Evolutionary conservation across 2,113 vertebrate species (phyloP).

Genomic region (Anoplopoma fimbria): DNA sequence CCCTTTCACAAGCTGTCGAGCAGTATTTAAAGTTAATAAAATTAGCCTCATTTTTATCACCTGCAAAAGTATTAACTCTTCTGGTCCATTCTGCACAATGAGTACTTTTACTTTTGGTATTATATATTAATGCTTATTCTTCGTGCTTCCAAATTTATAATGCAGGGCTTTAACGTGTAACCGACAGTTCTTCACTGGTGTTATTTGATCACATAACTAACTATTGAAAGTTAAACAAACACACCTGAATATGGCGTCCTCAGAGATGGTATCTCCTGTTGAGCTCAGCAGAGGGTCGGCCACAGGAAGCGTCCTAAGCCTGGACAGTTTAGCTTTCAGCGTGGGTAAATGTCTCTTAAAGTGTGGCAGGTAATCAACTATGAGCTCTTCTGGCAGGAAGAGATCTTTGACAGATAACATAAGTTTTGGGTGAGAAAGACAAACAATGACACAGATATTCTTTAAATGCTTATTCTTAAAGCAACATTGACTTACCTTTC

Average conservation of each 20-base stretch:
- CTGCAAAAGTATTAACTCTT: too few species aligned
- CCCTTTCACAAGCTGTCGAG: too few species aligned
- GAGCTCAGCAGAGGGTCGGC: conserved; percentile 72
- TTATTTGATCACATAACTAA: background rate
- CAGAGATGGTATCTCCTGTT: conserved; percentile 45
- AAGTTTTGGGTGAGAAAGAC: background rate
- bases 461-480: background rate
- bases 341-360: conserved; percentile 77
- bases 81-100: too few species aligned
- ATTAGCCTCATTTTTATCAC: too few species aligned
- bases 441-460: background rate
- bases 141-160: background rate
- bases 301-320: conserved; percentile 75
- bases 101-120: too few species aligned
- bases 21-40: too few species aligned
- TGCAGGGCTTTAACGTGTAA: background rate
- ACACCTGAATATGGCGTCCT: conserved; percentile 75
- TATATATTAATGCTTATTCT: background rate
- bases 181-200: too few species aligned
- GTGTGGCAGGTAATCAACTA: conserved; percentile 61
- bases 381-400: conserved; percentile 70
- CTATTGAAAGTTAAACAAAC: background rate
- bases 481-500: conserved; percentile 23
- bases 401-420: conserved; percentile 63
- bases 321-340: conserved; percentile 65